A percentile compares a stretch with the other conserved stretches of the same genome.
phyloP scores from a whole-genome alignment of 2,113 vertebrate genomes.

The Orientallactaga bullata region DNA sequence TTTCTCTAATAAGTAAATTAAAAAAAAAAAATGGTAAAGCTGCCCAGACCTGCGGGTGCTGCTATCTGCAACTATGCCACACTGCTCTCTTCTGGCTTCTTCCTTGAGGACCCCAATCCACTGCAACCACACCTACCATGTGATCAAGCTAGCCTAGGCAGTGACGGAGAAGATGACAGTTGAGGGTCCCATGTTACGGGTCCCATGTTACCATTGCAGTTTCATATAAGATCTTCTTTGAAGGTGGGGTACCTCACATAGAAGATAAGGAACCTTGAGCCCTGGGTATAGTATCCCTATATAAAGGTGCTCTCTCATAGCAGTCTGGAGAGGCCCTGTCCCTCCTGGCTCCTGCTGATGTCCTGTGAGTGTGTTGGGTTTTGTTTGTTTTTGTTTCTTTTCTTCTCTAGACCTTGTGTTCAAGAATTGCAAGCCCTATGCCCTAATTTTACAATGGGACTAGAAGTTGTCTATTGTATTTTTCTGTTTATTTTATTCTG shows the following conservation, averaged over 20 bases:
- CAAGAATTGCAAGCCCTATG: background rate
- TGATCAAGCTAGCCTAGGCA: constrained; percentile 91
- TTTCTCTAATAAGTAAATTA: constrained; percentile 67
- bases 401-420: background rate
- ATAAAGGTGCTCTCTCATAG: background rate
- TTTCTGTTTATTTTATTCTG: constrained; percentile 55
- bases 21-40: constrained; percentile 95
- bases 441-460: constrained; percentile 32
- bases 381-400: background rate
- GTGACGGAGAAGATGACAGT: constrained; percentile 94
- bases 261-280: constrained; percentile 89
- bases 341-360: constrained; percentile 11
- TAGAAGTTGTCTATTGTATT: constrained; percentile 47
- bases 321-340: background rate
- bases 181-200: no score
- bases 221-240: constrained; percentile 89
- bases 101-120: constrained; percentile 95
- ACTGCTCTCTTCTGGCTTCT: constrained; percentile 94
- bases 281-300: constrained; percentile 40
- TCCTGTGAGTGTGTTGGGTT: constrained; percentile 39
- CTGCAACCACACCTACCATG: constrained; percentile 95
- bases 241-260: constrained; percentile 94
- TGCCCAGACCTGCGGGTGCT: constrained; percentile 94
- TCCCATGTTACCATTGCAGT: constrained; percentile 75
- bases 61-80: constrained; percentile 92